A percentile compares a stretch with the other conserved stretches of the same genome.
Conservation (phyloP, 2,797 vertebrate genomes). For the Chelonia mydas region DNA sequence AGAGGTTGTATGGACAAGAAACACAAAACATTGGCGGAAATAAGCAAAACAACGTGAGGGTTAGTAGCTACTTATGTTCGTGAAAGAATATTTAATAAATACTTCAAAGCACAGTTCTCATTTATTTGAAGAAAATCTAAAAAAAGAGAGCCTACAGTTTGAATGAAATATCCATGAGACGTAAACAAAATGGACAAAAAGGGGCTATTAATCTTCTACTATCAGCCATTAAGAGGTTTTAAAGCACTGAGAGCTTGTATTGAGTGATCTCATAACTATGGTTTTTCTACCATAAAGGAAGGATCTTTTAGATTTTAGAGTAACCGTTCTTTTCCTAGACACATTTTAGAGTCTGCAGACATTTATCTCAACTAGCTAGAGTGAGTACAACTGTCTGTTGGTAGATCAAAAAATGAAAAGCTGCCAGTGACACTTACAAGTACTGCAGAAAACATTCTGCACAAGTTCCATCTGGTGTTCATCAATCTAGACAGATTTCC, state of each 20-base stretch:
- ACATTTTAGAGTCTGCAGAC: slow-evolving; percentile 56
- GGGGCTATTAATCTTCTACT: not conserved
- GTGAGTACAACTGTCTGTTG: slow-evolving; percentile 57
- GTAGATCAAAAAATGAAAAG: slow-evolving; percentile 65
- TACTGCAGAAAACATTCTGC: slow-evolving; percentile 75
- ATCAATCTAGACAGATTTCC: slow-evolving; percentile 74
- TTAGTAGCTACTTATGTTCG: not conserved
- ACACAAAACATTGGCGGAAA: slow-evolving; percentile 33
- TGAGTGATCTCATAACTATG: not conserved
- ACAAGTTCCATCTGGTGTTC: slow-evolving; percentile 84
- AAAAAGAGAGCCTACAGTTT: not conserved
- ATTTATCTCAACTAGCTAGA: slow-evolving; percentile 69
- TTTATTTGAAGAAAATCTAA: not conserved
- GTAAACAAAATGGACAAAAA: not conserved
- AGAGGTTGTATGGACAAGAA: not conserved
- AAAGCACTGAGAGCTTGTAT: fast-evolving
- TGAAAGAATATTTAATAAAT: not conserved
- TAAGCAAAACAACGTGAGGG: slow-evolving; percentile 9
- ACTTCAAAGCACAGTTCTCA: not conserved
- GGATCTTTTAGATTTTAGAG: not conserved
- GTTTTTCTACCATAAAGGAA: not conserved
- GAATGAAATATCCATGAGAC: not conserved
- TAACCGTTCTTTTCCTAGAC: not conserved
- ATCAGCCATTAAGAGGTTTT: not conserved
- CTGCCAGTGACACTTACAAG: slow-evolving; percentile 74